Base-by-base conservation (phyloP, 2,888 invertebrate species). In the Brachycybe producta region DNA sequence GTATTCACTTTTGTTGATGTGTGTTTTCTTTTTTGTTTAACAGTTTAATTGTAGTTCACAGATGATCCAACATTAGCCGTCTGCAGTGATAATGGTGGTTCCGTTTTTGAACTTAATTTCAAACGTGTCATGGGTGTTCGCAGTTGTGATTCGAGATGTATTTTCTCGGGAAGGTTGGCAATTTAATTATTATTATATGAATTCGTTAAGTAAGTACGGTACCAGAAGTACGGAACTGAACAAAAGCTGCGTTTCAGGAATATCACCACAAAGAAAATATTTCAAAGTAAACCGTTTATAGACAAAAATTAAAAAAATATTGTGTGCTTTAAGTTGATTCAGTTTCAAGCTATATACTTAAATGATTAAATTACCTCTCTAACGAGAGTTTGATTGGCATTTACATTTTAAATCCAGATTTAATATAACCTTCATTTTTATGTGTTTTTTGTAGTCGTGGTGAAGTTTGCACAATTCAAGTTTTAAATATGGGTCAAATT, bases 91-190 rank as follows among this genome's bases (percentile, higher is more conserved):
- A 86, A 85, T 41, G 88, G 92, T 2, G 97, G 97, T 0, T 95
- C 92, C 1, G 94, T 97, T 1, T 97, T 92, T 78, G 82, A 91
- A 57, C 71, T 95, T 32, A 84, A 80, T 60, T 92, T 94, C 63
- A 86, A 84, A 36, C 74, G 91, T 52, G 79, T 85, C 11, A 74
- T 94, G 58, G 92, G 91, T 13, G 83, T 90, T 32, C 75, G 92
- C 38, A 82, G 84, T 1, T 87, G 86, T 65, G 83, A 87, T 54
- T 84, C 90, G 1, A 83, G 87, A 47, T 95, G 97, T 65, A 72
- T 98, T 15, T 98, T 98, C 68, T 94, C 95, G 30, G 97, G 97
- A 53, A 71, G 70, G 67, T 67, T 19, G 27, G 35, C 21, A 15
- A 43, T 41, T 41, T 65, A 83, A 87, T 54, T 84, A 90, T 1